phyloP scores from a whole-genome alignment of 2,888 invertebrate genomes.

The Nephrotoma guestfalica region DNA sequence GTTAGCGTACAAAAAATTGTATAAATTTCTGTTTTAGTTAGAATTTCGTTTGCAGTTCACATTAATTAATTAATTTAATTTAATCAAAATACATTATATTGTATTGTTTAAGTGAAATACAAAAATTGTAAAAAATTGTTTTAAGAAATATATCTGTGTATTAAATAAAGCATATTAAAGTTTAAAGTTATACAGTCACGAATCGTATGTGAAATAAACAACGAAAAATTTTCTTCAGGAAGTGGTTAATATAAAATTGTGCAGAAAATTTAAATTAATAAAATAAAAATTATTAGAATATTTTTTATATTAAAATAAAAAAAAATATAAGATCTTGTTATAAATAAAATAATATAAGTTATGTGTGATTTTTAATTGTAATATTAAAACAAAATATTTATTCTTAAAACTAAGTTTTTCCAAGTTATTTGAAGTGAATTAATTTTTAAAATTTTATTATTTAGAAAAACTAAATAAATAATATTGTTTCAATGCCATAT shows the following conservation, averaged over 20 bases:
- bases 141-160: not conserved
- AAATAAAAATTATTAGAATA: not conserved
- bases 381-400: not conserved
- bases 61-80: not conserved
- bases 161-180: not conserved
- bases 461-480: not conserved
- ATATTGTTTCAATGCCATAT: not conserved
- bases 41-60: not conserved
- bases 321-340: not conserved
- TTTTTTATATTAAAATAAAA: not conserved
- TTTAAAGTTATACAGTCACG: not conserved
- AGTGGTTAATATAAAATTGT: not conserved
- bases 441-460: not conserved
- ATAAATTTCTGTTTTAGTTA: not conserved
- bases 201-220: not conserved
- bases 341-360: not conserved
- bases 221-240: not conserved
- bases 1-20: not conserved
- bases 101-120: not conserved
- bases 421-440: not conserved
- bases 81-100: not conserved
- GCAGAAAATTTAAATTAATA: not conserved
- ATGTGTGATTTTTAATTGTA: not conserved
- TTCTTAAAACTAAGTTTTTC: not conserved
- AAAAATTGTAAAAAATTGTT: not conserved